Evolutionary conservation across 35 echinoderm and acorn worm genomes (phyloP).

Genomic region (Diadema setosum): DNA sequence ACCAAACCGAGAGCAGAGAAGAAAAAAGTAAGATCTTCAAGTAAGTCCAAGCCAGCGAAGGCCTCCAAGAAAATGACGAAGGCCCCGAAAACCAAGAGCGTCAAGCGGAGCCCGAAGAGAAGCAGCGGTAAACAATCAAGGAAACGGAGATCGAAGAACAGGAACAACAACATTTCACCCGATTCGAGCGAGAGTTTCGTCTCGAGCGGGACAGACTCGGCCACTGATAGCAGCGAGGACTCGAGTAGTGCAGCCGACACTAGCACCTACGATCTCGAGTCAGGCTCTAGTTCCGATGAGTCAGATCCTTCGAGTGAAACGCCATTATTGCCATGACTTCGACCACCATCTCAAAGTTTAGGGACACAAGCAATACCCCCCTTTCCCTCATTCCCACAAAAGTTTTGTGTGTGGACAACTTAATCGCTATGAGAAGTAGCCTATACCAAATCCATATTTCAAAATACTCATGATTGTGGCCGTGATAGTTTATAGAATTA

Average conservation of each 20-base stretch:
- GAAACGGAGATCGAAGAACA: slow-evolving; percentile 7
- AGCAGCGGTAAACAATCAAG: neutral
- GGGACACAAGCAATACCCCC: neutral
- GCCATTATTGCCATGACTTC: neutral
- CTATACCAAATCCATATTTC: neutral
- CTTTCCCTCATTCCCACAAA: neutral
- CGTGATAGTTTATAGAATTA: neutral
- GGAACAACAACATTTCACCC: neutral
- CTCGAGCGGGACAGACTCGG: neutral
- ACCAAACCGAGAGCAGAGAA: neutral
- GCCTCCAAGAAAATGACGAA: too few species aligned
- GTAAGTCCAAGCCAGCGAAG: too few species aligned
- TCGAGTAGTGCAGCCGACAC: neutral
- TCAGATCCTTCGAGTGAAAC: neutral
- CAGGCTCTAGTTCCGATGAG: neutral
- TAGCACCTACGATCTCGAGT: neutral
- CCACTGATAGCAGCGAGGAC: neutral
- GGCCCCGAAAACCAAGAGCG: neutral
- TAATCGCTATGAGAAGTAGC: neutral
- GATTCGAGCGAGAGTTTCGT: neutral
- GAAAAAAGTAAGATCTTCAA: neutral
- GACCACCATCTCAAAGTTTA: neutral
- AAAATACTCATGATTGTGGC: neutral
- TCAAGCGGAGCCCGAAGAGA: neutral
- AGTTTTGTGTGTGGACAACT: neutral